Conservation (phyloP, 2,113 vertebrate species). For the Setophaga petechia region DNA sequence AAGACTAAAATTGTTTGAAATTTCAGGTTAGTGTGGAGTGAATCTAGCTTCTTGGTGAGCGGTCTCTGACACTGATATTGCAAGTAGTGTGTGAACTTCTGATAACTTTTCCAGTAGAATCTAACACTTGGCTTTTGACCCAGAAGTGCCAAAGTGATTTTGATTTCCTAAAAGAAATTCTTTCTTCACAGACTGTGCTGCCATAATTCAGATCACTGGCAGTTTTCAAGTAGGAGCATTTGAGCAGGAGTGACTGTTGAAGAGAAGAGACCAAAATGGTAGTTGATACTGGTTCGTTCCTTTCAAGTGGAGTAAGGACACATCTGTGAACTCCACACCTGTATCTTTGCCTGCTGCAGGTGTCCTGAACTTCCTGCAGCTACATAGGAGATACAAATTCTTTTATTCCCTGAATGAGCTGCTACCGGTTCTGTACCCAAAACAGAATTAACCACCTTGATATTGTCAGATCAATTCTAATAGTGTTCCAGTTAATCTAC, state of each 20-base stretch:
- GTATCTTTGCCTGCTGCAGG: neutral
- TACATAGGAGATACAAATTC: neutral
- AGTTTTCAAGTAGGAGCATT: neutral
- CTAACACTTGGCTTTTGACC: conserved; percentile 28
- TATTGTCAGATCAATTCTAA: neutral
- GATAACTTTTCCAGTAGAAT: neutral
- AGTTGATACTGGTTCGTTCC: neutral
- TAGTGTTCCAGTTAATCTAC: neutral
- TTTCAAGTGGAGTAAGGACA: conserved; percentile 6
- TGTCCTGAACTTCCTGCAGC: neutral
- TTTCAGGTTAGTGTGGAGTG: neutral
- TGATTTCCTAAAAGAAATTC: neutral
- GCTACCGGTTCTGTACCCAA: neutral
- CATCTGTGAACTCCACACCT: neutral
- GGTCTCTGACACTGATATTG: neutral
- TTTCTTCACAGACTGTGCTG: neutral
- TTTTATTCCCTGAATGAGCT: neutral
- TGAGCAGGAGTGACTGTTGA: neutral
- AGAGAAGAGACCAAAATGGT: neutral
- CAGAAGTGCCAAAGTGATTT: neutral
- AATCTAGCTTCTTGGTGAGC: neutral
- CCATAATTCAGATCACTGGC: neutral
- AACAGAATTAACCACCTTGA: neutral
- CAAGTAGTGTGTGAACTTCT: neutral
- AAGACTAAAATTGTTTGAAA: neutral